phyloP scores from a whole-genome alignment of 1,140 invertebrate genomes.

The Trichomalopsis sarcophagae region DNA sequence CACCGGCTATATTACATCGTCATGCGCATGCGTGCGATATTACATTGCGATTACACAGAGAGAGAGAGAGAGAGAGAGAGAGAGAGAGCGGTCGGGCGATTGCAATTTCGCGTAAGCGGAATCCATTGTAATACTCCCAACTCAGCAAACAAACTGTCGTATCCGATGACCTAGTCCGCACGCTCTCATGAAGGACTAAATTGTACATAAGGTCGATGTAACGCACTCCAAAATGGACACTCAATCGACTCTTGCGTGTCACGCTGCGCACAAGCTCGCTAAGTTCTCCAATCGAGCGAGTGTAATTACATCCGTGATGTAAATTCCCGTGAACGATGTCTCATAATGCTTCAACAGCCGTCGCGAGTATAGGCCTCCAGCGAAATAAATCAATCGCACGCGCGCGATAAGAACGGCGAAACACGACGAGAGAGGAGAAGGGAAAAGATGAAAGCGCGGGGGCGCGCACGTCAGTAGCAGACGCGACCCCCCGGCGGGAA shows the following conservation, averaged over 20 bases:
- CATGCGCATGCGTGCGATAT: neutral
- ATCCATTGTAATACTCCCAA: neutral
- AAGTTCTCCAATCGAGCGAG: too few relatives aligned
- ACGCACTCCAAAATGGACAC: neutral
- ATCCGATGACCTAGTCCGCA: too few relatives aligned
- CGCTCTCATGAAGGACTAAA: too few relatives aligned
- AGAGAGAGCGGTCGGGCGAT: too few relatives aligned
- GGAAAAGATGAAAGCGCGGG: slow-evolving; percentile 30
- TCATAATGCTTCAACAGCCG: neutral
- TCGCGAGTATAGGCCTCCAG: neutral
- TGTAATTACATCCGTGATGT: neutral
- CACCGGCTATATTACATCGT: neutral
- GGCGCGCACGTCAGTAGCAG: slow-evolving; percentile 40
- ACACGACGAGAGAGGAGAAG: neutral
- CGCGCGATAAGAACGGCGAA: slow-evolving; percentile 4
- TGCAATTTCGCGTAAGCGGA: neutral
- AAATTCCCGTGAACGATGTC: neutral
- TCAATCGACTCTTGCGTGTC: too few relatives aligned
- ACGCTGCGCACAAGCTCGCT: too few relatives aligned
- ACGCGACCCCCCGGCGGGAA: neutral
- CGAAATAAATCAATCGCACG: slow-evolving; percentile 12
- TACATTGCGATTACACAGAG: slow-evolving; percentile 13
- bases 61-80: neutral
- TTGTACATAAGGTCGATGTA: neutral
- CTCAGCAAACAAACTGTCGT: neutral